Conservation (phyloP, 2,888 invertebrate genomes). For the Brachynemurus nebulosus region DNA sequence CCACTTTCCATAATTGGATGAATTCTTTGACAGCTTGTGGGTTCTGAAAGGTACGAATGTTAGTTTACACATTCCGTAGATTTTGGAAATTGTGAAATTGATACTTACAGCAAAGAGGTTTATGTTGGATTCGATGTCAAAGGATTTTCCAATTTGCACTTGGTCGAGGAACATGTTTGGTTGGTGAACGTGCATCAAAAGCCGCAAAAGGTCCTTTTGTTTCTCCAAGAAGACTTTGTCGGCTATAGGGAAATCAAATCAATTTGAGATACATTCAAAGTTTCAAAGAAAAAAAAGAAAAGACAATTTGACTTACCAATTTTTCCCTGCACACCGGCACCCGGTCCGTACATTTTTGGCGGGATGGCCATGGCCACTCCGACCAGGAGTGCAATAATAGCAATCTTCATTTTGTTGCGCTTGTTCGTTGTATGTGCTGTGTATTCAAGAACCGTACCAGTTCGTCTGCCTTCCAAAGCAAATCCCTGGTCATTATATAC, state of each 20-base stretch:
- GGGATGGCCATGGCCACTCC: conserved; percentile 4
- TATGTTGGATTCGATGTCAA: conserved; percentile 41
- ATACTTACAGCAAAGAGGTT: conserved; percentile 39
- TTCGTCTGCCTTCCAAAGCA: too few relatives aligned
- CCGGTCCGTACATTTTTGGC: neutral
- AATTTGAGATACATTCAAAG: neutral
- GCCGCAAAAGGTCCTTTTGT: conserved; percentile 41
- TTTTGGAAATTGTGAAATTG: too few relatives aligned
- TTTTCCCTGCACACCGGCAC: neutral
- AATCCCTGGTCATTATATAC: too few relatives aligned
- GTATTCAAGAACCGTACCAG: too few relatives aligned
- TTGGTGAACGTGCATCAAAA: conserved; percentile 49
- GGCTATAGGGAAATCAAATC: conserved; percentile 28
- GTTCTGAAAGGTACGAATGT: conserved; percentile 11
- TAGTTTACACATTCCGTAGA: too few relatives aligned
- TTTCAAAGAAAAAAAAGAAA: too few relatives aligned
- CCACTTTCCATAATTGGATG: conserved; percentile 24
- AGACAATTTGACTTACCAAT: neutral
- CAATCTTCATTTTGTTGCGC: conserved; percentile 4
- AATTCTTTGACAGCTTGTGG: conserved; percentile 28
- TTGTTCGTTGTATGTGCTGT: too few relatives aligned
- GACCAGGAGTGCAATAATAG: conserved; percentile 2
- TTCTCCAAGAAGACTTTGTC: conserved; percentile 39
- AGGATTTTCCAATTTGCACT: conserved; percentile 41
- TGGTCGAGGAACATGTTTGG: conserved; percentile 39